These are phyloP conservation scores for Phrynocephalus guinanensis DNA, from an alignment of 2,797 vertebrate genomes.

Conservation along the genomic window DNA sequence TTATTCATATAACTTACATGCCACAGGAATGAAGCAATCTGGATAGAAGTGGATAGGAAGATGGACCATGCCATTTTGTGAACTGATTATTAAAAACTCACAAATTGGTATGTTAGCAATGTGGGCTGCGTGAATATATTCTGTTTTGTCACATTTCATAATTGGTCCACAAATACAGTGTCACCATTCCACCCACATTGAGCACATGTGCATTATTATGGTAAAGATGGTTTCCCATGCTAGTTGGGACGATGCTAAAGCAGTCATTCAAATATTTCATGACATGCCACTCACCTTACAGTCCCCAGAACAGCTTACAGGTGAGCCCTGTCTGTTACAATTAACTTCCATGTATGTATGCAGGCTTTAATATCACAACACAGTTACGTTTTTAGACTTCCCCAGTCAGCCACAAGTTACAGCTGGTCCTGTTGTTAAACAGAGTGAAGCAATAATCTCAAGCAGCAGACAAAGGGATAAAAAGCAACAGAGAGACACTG, in stretches of 20 bases:
- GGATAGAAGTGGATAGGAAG: not conserved
- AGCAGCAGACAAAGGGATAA: not conserved
- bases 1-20: not conserved
- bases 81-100: not conserved
- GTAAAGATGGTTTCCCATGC: not conserved
- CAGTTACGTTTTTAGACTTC: not conserved
- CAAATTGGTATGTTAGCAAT: not conserved
- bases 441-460: not conserved
- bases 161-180: constrained; percentile 1
- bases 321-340: not conserved
- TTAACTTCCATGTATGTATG: not conserved
- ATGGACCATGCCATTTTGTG: not conserved
- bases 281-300: not conserved
- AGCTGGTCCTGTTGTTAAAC: not conserved
- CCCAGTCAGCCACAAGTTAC: too few relatives aligned
- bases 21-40: constrained; percentile 1
- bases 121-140: not conserved
- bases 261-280: constrained; percentile 1
- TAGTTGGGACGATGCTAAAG: not conserved
- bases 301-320: not conserved
- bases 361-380: not conserved
- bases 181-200: not conserved
- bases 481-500: not conserved
- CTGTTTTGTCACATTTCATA: not conserved
- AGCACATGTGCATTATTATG: not conserved